These are phyloP conservation scores for Asarcornis scutulata DNA, from an alignment of 2,113 vertebrate species.

Conservation along the genomic window DNA sequence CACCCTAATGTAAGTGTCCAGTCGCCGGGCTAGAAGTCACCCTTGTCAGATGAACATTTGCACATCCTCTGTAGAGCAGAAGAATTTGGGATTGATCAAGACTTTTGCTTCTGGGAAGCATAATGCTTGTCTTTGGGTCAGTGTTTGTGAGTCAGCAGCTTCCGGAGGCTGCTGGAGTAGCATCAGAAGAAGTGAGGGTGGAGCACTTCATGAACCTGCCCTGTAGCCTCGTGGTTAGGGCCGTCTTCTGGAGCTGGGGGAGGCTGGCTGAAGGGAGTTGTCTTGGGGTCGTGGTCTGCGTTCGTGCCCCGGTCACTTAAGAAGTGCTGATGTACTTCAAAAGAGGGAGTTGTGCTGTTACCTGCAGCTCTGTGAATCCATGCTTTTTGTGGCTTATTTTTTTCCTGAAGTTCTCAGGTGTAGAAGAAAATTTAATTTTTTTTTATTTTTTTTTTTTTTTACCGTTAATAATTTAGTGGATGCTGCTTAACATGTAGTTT, in stretches of 20 bases:
- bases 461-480: background rate
- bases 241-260: background rate
- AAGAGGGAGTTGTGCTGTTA: background rate
- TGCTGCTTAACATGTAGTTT: background rate
- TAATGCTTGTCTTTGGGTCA: background rate
- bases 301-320: background rate
- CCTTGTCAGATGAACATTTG: background rate
- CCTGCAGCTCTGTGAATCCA: background rate
- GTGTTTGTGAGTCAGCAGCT: background rate
- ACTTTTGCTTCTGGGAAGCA: background rate
- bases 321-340: background rate
- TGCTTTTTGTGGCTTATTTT: rapidly evolving
- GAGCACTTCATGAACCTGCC: background rate
- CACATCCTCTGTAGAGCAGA: background rate
- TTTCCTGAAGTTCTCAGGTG: background rate
- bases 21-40: background rate
- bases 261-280: background rate
- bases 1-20: background rate
- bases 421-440: background rate
- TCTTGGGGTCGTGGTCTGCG: rapidly evolving
- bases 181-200: background rate
- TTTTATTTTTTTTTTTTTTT: background rate
- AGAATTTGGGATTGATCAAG: background rate
- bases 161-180: background rate
- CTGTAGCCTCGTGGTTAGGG: background rate